Evolutionary conservation across 2,888 invertebrate species (phyloP), one percentile per base, ranked within the genome.

Genomic region (Chrysopilus asiliformis): DNA sequence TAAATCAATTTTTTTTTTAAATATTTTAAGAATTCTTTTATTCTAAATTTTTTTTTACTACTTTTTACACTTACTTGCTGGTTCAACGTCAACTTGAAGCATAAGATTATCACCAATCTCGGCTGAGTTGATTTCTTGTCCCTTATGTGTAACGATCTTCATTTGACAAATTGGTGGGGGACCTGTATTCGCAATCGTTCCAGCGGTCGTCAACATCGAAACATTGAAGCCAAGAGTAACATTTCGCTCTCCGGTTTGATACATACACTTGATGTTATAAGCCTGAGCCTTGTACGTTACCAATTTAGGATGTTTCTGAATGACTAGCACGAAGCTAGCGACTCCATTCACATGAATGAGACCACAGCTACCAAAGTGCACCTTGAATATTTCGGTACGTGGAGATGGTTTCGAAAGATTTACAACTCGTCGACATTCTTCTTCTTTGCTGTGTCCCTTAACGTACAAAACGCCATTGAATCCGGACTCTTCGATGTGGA

Each of bases 271-370:
- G 45, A 95, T 89, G 63, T 93, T 89, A 67, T 93, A 95, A 2
- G 94, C 93, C 60, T 91, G 89, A 4, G 94, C 90, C 54, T 86
- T 85, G 58, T 85, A 86, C 1, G 94, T 95, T 34, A 94, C 82
- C 35, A 95, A 70, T 67, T 89, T 89, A 0, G 91, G 90, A 74
- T 95, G 94, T 65, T 90, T 89, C 58, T 95, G 94, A 56, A 95
- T 86, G 16, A 95, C 90, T 28, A 95, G 68, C 2, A 93, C 85
- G 58, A 91, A 93, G 56, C 85, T 86, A 16, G 91, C 91, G 57
- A 87, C 76, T 34, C 90, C 90, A 58, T 90, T 87, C 6, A 86
- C 78, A 50, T 90, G 90, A 47, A 90, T 85, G 42, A 93, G 70
- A 43, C 90, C 91, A 54, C 91, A 93, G 48, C 79, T 84, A 46